Evolutionary conservation across 2,888 invertebrate species (phyloP).

Genomic region (Plutella xylostella): DNA sequence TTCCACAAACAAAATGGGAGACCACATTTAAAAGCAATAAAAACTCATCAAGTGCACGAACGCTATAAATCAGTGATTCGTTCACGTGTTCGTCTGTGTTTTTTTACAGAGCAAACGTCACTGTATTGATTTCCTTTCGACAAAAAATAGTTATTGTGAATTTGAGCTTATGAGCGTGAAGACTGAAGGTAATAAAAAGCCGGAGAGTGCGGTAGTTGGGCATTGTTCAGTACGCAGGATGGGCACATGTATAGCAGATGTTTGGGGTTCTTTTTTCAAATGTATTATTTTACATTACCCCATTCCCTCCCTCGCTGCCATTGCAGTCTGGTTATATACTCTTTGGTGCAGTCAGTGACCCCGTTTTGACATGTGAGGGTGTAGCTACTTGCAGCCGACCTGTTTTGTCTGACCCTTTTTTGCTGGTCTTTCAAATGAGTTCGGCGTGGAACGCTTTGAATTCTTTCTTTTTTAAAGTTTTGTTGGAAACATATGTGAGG

Average conservation of each 20-base stretch:
- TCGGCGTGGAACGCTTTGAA: too few species aligned
- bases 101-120: slow-evolving; percentile 26
- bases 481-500: too few species aligned
- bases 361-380: slow-evolving; percentile 38
- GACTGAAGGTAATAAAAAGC: slow-evolving; percentile 25
- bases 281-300: slow-evolving; percentile 51
- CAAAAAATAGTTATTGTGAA: slow-evolving; percentile 48
- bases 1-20: not conserved
- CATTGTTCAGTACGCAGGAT: slow-evolving; percentile 27
- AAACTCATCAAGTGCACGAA: not conserved
- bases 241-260: slow-evolving; percentile 66
- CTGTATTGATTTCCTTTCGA: slow-evolving; percentile 54
- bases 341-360: slow-evolving; percentile 63
- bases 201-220: not conserved
- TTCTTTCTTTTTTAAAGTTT: too few species aligned
- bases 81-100: not conserved
- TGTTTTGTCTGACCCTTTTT: too few species aligned
- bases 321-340: slow-evolving; percentile 28
- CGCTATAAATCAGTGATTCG: not conserved
- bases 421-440: too few species aligned
- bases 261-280: slow-evolving; percentile 61
- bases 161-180: slow-evolving; percentile 57
- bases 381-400: slow-evolving; percentile 45
- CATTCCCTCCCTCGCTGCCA: slow-evolving; percentile 32
- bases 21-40: not conserved